These are phyloP conservation scores for Peromyscus leucopus DNA, from an alignment of 2,113 vertebrate genomes.

Conservation along the genomic window DNA sequence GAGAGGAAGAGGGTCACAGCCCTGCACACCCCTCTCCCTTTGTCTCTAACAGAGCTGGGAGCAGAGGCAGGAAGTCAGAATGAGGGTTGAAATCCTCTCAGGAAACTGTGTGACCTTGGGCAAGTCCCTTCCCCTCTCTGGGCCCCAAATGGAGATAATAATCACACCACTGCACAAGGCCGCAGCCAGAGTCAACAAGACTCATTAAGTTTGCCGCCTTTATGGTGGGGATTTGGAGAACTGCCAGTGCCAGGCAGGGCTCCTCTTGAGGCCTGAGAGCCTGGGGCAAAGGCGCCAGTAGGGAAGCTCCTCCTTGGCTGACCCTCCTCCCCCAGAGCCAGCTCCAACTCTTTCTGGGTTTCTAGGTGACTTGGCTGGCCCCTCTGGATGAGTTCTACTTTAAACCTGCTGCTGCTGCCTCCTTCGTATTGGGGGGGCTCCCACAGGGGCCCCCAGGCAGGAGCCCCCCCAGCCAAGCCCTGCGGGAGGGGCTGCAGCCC, in stretches of 20 bases:
- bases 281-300: conserved; percentile 64
- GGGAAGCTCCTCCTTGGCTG: conserved; percentile 56
- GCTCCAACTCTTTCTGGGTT: conserved; percentile 83
- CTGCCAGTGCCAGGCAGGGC: neutral
- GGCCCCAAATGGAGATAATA: conserved; percentile 28
- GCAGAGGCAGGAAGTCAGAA: conserved; percentile 13
- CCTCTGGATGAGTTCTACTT: conserved; percentile 86
- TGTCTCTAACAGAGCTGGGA: conserved; percentile 30
- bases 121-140: conserved; percentile 63
- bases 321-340: conserved; percentile 78
- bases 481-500: conserved; percentile 79
- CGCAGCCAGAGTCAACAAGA: neutral
- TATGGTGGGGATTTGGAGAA: neutral
- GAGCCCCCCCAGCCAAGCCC: conserved; percentile 79
- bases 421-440: conserved; percentile 81
- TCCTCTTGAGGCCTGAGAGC: conserved; percentile 27
- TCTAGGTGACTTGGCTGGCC: conserved; percentile 85
- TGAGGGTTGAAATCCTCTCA: conserved; percentile 15
- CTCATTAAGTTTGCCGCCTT: conserved; percentile 1
- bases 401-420: conserved; percentile 79
- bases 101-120: conserved; percentile 67
- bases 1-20: neutral
- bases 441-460: conserved; percentile 82
- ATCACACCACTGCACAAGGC: neutral
- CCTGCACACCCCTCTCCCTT: neutral